Conservation (phyloP, 1,140 invertebrate species). For the Drosophila serrata region DNA sequence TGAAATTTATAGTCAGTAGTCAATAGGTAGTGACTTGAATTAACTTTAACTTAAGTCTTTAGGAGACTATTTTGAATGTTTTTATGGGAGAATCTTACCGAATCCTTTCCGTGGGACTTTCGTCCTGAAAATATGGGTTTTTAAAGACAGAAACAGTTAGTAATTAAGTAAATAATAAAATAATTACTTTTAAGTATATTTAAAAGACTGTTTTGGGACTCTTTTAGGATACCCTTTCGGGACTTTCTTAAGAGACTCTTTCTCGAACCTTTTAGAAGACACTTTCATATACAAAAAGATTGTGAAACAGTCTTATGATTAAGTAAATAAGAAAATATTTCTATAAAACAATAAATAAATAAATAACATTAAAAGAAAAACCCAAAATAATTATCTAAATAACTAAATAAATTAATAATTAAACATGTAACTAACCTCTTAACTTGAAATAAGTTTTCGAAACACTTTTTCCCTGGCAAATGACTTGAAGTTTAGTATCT, state of each 20-base stretch:
- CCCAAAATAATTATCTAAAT: background rate
- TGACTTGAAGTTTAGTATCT: background rate
- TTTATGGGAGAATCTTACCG: background rate
- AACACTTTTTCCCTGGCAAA: background rate
- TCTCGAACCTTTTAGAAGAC: background rate
- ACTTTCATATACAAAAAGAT: background rate
- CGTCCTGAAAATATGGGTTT: background rate
- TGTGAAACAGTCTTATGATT: background rate
- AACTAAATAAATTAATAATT: background rate
- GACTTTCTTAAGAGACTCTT: background rate
- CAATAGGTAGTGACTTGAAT: too few species aligned
- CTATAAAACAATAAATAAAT: background rate
- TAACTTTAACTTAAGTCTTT: too few species aligned
- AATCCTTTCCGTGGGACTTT: too few species aligned
- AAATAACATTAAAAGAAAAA: background rate
- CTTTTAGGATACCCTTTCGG: background rate
- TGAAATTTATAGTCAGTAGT: background rate
- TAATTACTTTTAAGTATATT: background rate
- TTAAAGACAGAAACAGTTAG: accelerated
- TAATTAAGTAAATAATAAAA: background rate
- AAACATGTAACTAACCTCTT: background rate
- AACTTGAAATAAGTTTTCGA: background rate
- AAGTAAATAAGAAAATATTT: background rate
- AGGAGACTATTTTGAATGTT: too few species aligned
- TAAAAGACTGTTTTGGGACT: background rate